A percentile compares a stretch with the other conserved stretches of the same genome.
phyloP scores from a whole-genome alignment of 2,888 invertebrate species.

The Thereva unica region DNA sequence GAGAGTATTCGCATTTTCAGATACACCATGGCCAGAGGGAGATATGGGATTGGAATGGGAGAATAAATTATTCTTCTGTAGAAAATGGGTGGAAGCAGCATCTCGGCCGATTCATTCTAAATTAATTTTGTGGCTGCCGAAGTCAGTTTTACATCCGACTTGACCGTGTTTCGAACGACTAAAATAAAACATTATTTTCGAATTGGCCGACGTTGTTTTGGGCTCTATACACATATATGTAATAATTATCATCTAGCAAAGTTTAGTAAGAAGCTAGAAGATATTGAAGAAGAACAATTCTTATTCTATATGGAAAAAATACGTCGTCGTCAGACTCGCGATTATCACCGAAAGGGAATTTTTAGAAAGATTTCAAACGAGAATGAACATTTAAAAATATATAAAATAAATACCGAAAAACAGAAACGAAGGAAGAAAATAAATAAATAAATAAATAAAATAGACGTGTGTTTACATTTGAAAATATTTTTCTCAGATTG shows the following conservation, averaged over 20 bases:
- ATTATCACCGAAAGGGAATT: too few relatives aligned
- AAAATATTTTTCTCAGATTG: too few relatives aligned
- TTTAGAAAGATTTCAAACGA: too few relatives aligned
- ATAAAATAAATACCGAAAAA: too few relatives aligned
- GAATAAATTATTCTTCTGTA: too few relatives aligned
- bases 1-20: too few relatives aligned
- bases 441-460: too few relatives aligned
- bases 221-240: background rate
- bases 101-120: conserved; percentile 24
- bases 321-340: background rate
- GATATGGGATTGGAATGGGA: background rate
- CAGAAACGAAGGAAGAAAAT: too few relatives aligned
- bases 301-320: conserved; percentile 16
- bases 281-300: background rate
- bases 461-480: too few relatives aligned
- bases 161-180: conserved; percentile 29
- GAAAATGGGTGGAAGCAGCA: background rate
- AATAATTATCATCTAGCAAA: background rate
- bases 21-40: background rate
- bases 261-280: background rate
- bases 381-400: too few relatives aligned
- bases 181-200: conserved; percentile 15
- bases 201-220: background rate
- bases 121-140: conserved; percentile 26
- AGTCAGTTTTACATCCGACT: conserved; percentile 27